These are phyloP conservation scores for Ectemnius continuus DNA, from an alignment of 2,888 invertebrate genomes.

Conservation along the genomic window DNA sequence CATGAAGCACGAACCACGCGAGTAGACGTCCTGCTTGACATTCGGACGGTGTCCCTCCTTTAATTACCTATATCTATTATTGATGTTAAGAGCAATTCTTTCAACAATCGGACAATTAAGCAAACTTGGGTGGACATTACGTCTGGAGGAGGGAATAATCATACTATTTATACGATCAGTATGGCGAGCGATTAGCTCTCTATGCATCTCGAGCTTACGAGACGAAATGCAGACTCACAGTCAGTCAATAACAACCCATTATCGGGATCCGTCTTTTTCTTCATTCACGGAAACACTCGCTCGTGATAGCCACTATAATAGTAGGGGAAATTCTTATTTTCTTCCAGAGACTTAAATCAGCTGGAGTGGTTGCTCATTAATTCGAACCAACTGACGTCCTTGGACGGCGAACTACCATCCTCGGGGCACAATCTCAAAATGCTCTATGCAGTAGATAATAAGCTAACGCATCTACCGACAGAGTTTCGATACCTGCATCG, in stretches of 20 bases:
- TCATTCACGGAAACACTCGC: too few species aligned
- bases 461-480: constrained; percentile 84
- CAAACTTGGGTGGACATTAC: constrained; percentile 32
- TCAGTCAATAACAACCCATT: too few species aligned
- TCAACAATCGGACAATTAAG: constrained; percentile 46
- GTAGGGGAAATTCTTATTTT: constrained; percentile 17
- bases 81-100: constrained; percentile 42
- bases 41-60: constrained; percentile 41
- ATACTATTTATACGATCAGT: constrained; percentile 16
- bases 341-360: constrained; percentile 82
- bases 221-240: too few species aligned
- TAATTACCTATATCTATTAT: constrained; percentile 52
- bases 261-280: too few species aligned
- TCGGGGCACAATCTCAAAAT: constrained; percentile 84
- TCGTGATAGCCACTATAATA: too few species aligned
- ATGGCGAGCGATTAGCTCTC: not conserved
- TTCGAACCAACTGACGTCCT: constrained; percentile 85
- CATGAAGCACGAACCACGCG: constrained; percentile 11
- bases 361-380: constrained; percentile 90
- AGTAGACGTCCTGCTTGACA: constrained; percentile 61
- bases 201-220: too few species aligned
- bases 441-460: constrained; percentile 87
- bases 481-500: constrained; percentile 85
- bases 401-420: constrained; percentile 88
- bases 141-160: constrained; percentile 45